Evolutionary conservation across 2,797 vertebrate genomes (phyloP).

Genomic region (Lacerta viridis): DNA sequence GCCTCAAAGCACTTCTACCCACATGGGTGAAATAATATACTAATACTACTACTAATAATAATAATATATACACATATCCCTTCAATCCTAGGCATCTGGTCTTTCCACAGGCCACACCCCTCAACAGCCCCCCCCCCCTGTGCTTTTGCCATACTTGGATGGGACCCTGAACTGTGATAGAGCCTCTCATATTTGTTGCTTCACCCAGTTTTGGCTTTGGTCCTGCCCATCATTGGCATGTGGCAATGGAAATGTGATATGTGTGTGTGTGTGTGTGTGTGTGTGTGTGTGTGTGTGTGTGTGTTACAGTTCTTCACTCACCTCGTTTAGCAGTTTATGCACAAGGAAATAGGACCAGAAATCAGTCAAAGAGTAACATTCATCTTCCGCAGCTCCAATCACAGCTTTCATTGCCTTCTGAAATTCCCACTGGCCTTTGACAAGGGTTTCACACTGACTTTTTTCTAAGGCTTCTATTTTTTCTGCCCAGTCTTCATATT

Average conservation of each 20-base stretch:
- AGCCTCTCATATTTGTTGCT: background rate
- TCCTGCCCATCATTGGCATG: too few relatives aligned
- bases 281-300: too few relatives aligned
- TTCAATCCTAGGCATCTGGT: too few relatives aligned
- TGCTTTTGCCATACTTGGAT: background rate
- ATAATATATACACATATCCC: too few relatives aligned
- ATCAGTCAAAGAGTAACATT: slow-evolving; percentile 35
- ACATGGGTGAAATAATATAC: too few relatives aligned
- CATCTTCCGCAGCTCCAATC: background rate
- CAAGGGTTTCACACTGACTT: background rate
- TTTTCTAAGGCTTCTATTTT: slow-evolving; percentile 27
- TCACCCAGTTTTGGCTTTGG: too few relatives aligned
- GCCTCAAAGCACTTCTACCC: background rate
- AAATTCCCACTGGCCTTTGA: background rate
- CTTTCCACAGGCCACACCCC: too few relatives aligned
- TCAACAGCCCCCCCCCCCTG: too few relatives aligned
- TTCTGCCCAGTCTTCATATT: slow-evolving; percentile 32
- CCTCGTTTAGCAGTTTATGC: slow-evolving; percentile 19
- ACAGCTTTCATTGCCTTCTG: slow-evolving; percentile 3
- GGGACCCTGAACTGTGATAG: background rate
- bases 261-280: too few relatives aligned
- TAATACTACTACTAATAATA: too few relatives aligned
- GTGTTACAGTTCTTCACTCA: background rate
- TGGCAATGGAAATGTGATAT: too few relatives aligned
- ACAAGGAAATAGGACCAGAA: slow-evolving; percentile 45